Evolutionary conservation across 2,113 vertebrate genomes (phyloP).

Genomic region (Alethe castanea): DNA sequence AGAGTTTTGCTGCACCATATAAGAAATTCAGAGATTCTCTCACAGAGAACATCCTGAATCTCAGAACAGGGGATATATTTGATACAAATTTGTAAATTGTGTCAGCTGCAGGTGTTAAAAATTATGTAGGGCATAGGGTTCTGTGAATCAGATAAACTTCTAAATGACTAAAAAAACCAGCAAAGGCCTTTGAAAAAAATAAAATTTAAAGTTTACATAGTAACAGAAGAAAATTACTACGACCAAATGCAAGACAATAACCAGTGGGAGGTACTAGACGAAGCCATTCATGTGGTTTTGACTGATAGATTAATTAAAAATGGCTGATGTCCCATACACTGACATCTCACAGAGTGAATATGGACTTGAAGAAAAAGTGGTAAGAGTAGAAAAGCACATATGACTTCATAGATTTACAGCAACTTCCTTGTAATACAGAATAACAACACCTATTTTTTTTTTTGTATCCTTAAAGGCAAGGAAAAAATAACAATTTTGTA

Average conservation of each 20-base stretch:
- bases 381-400: background rate
- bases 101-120: background rate
- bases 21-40: background rate
- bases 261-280: background rate
- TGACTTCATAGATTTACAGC: background rate
- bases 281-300: background rate
- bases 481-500: background rate
- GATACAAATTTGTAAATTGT: background rate
- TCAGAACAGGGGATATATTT: background rate
- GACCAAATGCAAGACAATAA: background rate
- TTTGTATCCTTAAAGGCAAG: background rate
- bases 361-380: background rate
- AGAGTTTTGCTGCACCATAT: background rate
- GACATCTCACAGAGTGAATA: background rate
- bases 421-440: background rate
- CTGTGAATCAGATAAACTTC: background rate
- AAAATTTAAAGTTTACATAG: background rate
- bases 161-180: background rate
- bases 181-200: background rate
- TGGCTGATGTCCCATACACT: background rate
- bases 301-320: background rate
- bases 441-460: background rate
- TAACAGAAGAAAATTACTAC: background rate
- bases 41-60: background rate
- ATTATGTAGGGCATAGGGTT: accelerated